Base-by-base conservation (phyloP, 2,888 invertebrate genomes). In the Prosopocoilus inquinatus region DNA sequence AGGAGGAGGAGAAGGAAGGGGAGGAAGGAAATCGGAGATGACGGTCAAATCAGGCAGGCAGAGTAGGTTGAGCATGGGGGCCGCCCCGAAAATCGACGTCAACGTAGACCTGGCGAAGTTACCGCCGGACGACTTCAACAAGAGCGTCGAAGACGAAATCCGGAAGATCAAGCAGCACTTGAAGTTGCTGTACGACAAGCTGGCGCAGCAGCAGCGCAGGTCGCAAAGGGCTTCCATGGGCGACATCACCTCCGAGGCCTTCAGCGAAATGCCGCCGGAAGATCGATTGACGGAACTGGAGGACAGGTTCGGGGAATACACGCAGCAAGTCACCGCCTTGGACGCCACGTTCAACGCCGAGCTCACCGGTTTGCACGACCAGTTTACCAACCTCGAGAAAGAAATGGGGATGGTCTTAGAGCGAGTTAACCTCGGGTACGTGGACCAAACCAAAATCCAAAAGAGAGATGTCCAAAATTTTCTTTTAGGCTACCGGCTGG, bases 311-410 rank as follows among this genome's bases (percentile, higher is more conserved):
- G 62, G 62, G 9, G 72, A 73, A 9, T 66, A 68, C 16, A 50
- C 59, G 9, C 70, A 71, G 5, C 71, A 73, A 57, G 54, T 78
- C 1, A 60, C 66, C 7, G 66, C 70, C 3, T 47, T 79, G 55
- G 76, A 78, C 52, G 64, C 62, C 11, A 66, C 67, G 34, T 75
- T 77, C 50, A 70, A 71, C 57, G 65, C 69, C 15, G 76, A 83
- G 78, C 65, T 83, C 8, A 71, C 66, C 49, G 76, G 76, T 1
- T 71, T 83, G 64, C 81, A 83, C 71, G 78, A 80, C 53, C 79
- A 82, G 65, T 63, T 83, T 45, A 76, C 75, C 12, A 73, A 77
- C 55, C 64, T 85, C 34, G 75, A 80, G 45, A 73, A 70, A 43
- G 77, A 79, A 62, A 64, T 79, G 34, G 71, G 71, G 3, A 70